phyloP scores from a whole-genome alignment of 2,888 invertebrate genomes.

The Drosophila nr. perissopoda region DNA sequence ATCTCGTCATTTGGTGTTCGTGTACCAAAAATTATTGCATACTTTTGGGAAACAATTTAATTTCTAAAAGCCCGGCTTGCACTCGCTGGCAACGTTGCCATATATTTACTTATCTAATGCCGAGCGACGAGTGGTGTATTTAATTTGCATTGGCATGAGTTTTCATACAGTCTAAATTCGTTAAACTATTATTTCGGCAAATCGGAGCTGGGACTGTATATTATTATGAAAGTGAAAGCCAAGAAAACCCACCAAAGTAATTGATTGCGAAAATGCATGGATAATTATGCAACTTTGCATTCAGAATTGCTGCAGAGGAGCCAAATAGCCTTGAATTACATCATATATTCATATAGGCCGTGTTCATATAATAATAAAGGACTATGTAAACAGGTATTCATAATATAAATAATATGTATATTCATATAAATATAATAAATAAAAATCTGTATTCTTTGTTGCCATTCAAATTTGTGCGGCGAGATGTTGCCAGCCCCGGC shows the following conservation, averaged over 20 bases:
- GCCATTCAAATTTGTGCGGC: no score
- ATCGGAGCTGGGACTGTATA: not conserved
- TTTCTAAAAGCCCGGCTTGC: not conserved
- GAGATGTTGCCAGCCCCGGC: not conserved
- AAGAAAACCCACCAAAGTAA: not conserved
- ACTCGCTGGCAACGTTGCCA: not conserved
- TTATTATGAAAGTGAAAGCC: not conserved
- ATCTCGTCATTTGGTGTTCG: not conserved
- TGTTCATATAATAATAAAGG: not conserved
- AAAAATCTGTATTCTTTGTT: not conserved
- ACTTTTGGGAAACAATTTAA: slow-evolving; percentile 29
- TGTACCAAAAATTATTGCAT: slow-evolving; percentile 31
- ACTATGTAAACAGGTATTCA: not conserved
- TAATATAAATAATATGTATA: not conserved
- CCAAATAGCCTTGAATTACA: not conserved
- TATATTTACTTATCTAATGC: not conserved
- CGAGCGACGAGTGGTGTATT: not conserved
- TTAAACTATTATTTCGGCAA: not conserved
- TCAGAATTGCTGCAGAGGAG: not conserved
- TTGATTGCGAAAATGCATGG: not conserved
- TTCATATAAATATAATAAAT: not conserved
- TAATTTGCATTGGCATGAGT: not conserved
- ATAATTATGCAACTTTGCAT: not conserved
- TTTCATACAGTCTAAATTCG: not conserved
- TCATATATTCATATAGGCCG: not conserved